phyloP scores from a whole-genome alignment of 2,797 vertebrate genomes.

The Hybognathus amarus region DNA sequence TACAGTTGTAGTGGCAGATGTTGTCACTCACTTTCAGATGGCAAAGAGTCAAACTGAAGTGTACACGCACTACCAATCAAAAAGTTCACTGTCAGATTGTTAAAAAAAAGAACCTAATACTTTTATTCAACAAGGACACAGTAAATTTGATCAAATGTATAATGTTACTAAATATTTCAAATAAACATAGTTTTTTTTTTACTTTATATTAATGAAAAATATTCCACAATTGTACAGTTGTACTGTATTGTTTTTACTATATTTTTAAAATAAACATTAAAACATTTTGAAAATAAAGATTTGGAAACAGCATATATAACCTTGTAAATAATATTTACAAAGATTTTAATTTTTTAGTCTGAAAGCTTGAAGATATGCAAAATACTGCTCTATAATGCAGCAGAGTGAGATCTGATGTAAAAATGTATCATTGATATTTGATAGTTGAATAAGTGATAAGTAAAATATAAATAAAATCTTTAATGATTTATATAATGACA shows the following conservation, averaged over 20 bases:
- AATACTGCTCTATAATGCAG: neutral
- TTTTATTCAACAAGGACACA: neutral
- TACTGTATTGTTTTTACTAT: too few relatives aligned
- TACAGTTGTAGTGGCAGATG: neutral
- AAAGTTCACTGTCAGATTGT: neutral
- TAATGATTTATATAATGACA: too few relatives aligned
- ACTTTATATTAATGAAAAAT: neutral
- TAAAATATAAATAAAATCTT: too few relatives aligned
- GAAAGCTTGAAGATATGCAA: neutral
- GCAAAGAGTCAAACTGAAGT: neutral
- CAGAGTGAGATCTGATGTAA: neutral
- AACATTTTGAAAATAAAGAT: too few relatives aligned
- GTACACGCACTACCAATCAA: neutral
- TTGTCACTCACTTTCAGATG: neutral
- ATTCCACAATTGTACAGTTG: too few relatives aligned
- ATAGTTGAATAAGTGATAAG: too few relatives aligned
- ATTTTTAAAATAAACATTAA: too few relatives aligned
- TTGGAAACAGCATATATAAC: neutral
- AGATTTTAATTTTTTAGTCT: too few relatives aligned
- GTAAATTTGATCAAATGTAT: neutral
- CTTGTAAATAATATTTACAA: too few relatives aligned
- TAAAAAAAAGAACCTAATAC: too few relatives aligned
- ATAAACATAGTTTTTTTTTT: neutral
- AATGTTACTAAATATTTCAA: neutral
- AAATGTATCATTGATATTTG: too few relatives aligned